These are phyloP conservation scores for Drosophila acutilabella DNA, from an alignment of 2,888 invertebrate genomes.

Conservation along the genomic window DNA sequence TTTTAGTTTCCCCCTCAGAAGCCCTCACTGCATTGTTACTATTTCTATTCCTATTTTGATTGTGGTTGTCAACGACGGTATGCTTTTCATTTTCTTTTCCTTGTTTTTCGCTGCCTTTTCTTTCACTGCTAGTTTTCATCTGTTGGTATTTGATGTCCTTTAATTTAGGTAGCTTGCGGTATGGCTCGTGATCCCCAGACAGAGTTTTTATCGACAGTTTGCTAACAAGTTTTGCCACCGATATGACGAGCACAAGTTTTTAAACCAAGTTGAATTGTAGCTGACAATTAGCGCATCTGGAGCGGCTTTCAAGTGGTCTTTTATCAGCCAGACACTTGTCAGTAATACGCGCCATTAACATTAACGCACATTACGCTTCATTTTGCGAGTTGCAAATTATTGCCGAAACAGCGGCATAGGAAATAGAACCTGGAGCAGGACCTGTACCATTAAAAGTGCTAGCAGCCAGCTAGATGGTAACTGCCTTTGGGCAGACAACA, in stretches of 20 bases:
- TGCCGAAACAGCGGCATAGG: constrained; percentile 39
- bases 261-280: constrained; percentile 4
- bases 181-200: constrained; percentile 52
- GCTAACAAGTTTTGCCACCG: constrained; percentile 52
- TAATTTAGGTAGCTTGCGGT: constrained; percentile 68
- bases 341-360: constrained; percentile 82
- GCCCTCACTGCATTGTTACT: constrained; percentile 25
- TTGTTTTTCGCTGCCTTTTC: constrained; percentile 3
- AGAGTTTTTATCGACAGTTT: constrained; percentile 29
- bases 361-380: constrained; percentile 79
- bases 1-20: constrained; percentile 2
- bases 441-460: background rate
- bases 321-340: constrained; percentile 74
- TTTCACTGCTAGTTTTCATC: constrained; percentile 27
- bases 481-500: constrained; percentile 55
- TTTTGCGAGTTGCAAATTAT: constrained; percentile 75
- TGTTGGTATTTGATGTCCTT: constrained; percentile 60
- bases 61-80: constrained; percentile 71
- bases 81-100: constrained; percentile 52
- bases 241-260: constrained; percentile 32
- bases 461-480: constrained; percentile 13
- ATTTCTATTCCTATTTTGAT: constrained; percentile 62
- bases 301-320: constrained; percentile 49
- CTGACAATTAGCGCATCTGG: constrained; percentile 66
- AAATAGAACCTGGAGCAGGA: constrained; percentile 15